A percentile compares a stretch with the other conserved stretches of the same genome.
Conservation (phyloP, 92 coral and sea anemone genomes). For the Parazoanthus atlanticus region DNA sequence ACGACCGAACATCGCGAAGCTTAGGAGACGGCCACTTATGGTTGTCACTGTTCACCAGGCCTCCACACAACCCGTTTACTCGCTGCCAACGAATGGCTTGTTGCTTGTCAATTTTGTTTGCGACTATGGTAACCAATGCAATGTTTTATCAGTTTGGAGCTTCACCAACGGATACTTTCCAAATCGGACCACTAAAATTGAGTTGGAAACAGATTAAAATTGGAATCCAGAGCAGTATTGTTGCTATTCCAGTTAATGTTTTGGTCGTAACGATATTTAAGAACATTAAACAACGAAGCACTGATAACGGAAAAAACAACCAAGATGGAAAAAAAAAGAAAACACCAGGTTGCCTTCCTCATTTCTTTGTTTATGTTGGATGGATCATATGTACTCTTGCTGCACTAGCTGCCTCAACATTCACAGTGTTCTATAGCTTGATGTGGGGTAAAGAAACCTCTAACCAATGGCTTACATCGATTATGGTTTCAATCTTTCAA, state of each 20-base stretch:
- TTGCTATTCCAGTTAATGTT: constrained; percentile 80
- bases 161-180: constrained; percentile 59
- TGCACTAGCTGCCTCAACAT: constrained; percentile 70
- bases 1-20: constrained; percentile 72
- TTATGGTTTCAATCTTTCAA: constrained; percentile 73
- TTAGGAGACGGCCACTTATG: constrained; percentile 86
- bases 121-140: constrained; percentile 86
- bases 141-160: constrained; percentile 83
- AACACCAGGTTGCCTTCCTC: constrained; percentile 68
- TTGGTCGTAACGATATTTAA: constrained; percentile 71
- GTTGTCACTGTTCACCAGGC: constrained; percentile 85
- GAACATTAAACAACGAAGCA: constrained; percentile 62
- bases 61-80: constrained; percentile 80
- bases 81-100: constrained; percentile 91
- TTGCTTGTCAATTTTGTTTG: constrained; percentile 75
- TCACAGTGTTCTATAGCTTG: constrained; percentile 81
- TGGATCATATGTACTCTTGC: constrained; percentile 71
- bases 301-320: constrained; percentile 10
- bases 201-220: constrained; percentile 83
- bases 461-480: constrained; percentile 83
- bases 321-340: constrained; percentile 34
- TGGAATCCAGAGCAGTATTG: constrained; percentile 80
- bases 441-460: constrained; percentile 78
- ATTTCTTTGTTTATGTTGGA: constrained; percentile 76
- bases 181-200: constrained; percentile 74